phyloP scores from a whole-genome alignment of 2,888 invertebrate genomes.

The Galerucella nymphaeae region DNA sequence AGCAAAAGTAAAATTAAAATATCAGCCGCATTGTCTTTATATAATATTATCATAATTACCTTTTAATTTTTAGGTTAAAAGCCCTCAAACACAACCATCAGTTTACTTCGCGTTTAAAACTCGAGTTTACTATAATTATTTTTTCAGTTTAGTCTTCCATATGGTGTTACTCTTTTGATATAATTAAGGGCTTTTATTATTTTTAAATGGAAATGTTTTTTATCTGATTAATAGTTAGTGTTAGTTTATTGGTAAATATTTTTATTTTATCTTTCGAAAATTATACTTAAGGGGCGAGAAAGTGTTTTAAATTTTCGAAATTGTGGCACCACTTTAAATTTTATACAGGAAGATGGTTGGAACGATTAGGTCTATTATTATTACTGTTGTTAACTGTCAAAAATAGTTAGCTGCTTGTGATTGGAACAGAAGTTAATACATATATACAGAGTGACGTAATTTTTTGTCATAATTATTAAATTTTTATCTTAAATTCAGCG shows the following conservation, averaged over 20 bases:
- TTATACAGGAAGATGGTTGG: neutral
- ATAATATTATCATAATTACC: neutral
- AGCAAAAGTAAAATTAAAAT: neutral
- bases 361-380: neutral
- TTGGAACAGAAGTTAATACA: too few species aligned
- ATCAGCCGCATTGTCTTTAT: neutral
- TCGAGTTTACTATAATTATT: slow-evolving; percentile 18
- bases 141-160: slow-evolving; percentile 12
- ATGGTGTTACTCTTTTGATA: slow-evolving; percentile 6
- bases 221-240: slow-evolving; percentile 28
- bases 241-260: slow-evolving; percentile 27
- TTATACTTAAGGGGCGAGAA: neutral
- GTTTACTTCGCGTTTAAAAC: slow-evolving; percentile 1
- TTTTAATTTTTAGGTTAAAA: slow-evolving; percentile 13
- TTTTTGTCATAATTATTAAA: too few species aligned
- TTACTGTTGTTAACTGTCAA: too few species aligned
- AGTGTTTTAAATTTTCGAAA: neutral
- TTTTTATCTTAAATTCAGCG: too few species aligned
- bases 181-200: slow-evolving; percentile 26
- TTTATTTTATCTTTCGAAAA: slow-evolving; percentile 11
- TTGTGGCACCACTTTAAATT: too few species aligned
- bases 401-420: too few species aligned
- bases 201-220: slow-evolving; percentile 32
- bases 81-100: slow-evolving; percentile 4
- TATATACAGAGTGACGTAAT: too few species aligned